Evolutionary conservation across 2,888 invertebrate genomes (phyloP), one percentile per base, ranked within the genome.

Genomic region (Lepidocyrtinus sp.): DNA sequence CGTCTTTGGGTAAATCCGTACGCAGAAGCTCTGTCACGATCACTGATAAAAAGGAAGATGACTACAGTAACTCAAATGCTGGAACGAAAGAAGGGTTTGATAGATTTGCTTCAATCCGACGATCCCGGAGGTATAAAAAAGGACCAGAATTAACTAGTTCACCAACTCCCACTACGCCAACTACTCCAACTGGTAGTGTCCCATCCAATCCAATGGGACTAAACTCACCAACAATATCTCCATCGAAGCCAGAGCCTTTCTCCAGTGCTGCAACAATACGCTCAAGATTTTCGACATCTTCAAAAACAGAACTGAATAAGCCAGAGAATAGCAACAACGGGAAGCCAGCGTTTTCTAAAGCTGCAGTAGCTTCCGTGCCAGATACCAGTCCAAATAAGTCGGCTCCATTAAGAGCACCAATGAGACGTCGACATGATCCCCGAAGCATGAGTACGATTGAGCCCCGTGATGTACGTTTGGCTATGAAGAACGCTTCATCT

Each of bases 71-170:
- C 45, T 68, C 75, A 12, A 36, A 45, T 55, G 79, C 79, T 2
- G 83, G 85, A 12, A 84, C 84, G 1, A 88, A 87, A 67, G 95
- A 95, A 1, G 94, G 95, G 86, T 96, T 96, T 84, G 95, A 96
- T 88, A 91, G 96, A 85, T 94, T 94, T 87, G 95, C 96, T 0
- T 92, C 94, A 1, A 92, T 95, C 0, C 91, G 96, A 85, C 90
- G 95, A 85, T 96, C 96, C 0, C 91, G 96, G 79, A 90, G 96
- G 59, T 95, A 95, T 87, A 95, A 95, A 77, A 90, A 90, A 82
- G 88, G 87, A 2, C 89, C 89, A 19, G 90, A 91, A 46, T 77
- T 82, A 19, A 82, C 88, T 2, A 75, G 86, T 9, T 70, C 75
- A 15, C 61, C 73, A 1, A 25, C 65, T 55, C 15, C 73, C 2